These are phyloP conservation scores for Geotrypetes seraphini DNA, from an alignment of 2,797 vertebrate genomes.

Conservation along the genomic window DNA sequence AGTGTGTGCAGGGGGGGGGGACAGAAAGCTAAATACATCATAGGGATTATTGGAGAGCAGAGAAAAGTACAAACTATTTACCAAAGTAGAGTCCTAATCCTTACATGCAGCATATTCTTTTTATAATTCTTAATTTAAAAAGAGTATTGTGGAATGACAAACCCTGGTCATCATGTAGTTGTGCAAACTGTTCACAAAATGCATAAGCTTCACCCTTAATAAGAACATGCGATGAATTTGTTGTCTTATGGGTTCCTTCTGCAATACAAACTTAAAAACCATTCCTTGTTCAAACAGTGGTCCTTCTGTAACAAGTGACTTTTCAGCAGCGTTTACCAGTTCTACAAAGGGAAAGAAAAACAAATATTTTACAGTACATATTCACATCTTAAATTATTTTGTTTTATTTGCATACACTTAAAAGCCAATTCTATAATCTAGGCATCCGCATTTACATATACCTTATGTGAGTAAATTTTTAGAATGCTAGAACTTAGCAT, in stretches of 20 bases:
- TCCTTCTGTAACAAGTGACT: constrained; percentile 40
- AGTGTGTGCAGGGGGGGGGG: too few relatives aligned
- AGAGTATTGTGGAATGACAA: constrained; percentile 27
- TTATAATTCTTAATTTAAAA: too few relatives aligned
- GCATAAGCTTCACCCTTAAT: constrained; percentile 93
- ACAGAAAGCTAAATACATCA: too few relatives aligned
- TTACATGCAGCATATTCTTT: too few relatives aligned
- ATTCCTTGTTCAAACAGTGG: constrained; percentile 40
- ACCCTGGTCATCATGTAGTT: constrained; percentile 98
- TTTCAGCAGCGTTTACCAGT: constrained; percentile 61
- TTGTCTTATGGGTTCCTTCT: constrained; percentile 61
- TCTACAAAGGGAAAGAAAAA: constrained; percentile 44
- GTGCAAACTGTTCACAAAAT: constrained; percentile 97
- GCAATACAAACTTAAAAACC: constrained; percentile 13
- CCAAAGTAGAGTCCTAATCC: too few relatives aligned
- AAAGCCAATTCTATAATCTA: too few relatives aligned
- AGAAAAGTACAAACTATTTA: too few relatives aligned
- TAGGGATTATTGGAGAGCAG: too few relatives aligned
- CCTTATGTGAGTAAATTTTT: too few relatives aligned
- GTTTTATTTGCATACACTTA: background rate
- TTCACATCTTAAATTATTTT: background rate
- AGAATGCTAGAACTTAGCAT: too few relatives aligned
- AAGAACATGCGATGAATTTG: constrained; percentile 95
- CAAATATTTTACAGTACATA: background rate
- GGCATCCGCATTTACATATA: too few relatives aligned